Conservation (phyloP, 2,888 invertebrate genomes). For the Periphyllus acericola region DNA sequence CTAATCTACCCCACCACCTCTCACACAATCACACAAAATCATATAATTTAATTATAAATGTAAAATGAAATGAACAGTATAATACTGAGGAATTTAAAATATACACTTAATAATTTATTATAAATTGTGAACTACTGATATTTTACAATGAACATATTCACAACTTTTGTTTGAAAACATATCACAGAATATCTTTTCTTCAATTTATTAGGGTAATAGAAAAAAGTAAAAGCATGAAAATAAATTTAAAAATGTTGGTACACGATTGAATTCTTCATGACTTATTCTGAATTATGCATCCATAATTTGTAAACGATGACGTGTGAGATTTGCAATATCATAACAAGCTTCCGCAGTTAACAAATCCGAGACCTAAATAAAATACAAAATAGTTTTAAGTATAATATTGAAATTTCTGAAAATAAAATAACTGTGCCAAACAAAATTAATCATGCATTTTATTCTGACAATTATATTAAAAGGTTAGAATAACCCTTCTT, state of each 20-base stretch:
- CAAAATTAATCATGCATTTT: slow-evolving; percentile 14
- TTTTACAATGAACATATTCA: slow-evolving; percentile 29
- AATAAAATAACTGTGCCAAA: slow-evolving; percentile 16
- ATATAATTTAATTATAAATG: not conserved
- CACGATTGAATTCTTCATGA: slow-evolving; percentile 32
- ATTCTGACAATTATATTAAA: not conserved
- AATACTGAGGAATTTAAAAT: not conserved
- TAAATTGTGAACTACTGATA: slow-evolving; percentile 13
- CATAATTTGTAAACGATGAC: slow-evolving; percentile 63
- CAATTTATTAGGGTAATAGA: slow-evolving; percentile 9
- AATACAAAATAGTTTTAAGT: slow-evolving; percentile 8
- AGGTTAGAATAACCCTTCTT: not conserved
- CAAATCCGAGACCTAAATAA: slow-evolving; percentile 72
- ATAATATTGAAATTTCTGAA: not conserved
- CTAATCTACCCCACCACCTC: not conserved
- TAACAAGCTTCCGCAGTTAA: slow-evolving; percentile 85
- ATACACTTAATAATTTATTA: not conserved
- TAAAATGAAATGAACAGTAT: not conserved
- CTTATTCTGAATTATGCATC: slow-evolving; percentile 53
- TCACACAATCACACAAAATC: not conserved
- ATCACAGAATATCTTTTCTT: slow-evolving; percentile 46
- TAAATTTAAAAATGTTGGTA: not conserved
- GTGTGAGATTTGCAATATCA: slow-evolving; percentile 74
- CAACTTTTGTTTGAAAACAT: slow-evolving; percentile 46
- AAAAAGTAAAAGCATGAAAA: slow-evolving; percentile 2